Percentiles rank a stretch among this genome's conserved stretches.
Evolutionary conservation across 2,888 invertebrate species (phyloP).

Genomic region (Omphaloscelis lunosa): DNA sequence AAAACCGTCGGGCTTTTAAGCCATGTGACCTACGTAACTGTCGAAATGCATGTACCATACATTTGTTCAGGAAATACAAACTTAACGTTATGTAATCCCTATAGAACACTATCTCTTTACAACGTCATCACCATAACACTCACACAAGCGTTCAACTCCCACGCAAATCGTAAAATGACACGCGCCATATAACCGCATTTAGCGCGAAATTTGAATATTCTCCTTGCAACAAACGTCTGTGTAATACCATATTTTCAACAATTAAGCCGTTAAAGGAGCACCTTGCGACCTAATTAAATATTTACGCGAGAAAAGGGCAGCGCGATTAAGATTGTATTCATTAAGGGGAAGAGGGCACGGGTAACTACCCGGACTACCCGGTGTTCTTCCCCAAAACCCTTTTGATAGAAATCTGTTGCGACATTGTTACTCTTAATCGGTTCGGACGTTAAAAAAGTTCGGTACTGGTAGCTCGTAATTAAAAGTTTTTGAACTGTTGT

Average conservation of each 20-base stretch:
- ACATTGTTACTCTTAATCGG: conserved; percentile 49
- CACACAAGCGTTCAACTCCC: conserved; percentile 12
- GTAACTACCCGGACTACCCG: conserved; percentile 30
- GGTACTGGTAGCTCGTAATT: conserved; percentile 42
- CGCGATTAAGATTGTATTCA: conserved; percentile 82
- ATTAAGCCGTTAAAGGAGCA: conserved; percentile 81
- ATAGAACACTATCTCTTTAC: conserved; percentile 1
- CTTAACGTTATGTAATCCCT: not conserved
- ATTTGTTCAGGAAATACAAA: not conserved
- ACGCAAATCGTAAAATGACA: conserved; percentile 40
- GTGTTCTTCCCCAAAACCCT: conserved; percentile 29
- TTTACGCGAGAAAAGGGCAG: conserved; percentile 82
- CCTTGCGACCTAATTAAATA: conserved; percentile 84
- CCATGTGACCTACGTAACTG: not conserved
- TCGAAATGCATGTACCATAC: not conserved
- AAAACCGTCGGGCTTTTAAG: not conserved
- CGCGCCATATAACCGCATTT: conserved; percentile 34
- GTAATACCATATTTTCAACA: conserved; percentile 78
- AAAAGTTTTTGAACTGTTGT: conserved; percentile 45
- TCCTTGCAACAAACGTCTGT: conserved; percentile 44
- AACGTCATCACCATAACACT: conserved; percentile 6
- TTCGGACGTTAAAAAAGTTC: conserved; percentile 44
- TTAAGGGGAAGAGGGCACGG: conserved; percentile 66
- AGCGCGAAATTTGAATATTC: conserved; percentile 53
- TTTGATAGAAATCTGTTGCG: conserved; percentile 52